Base-by-base conservation (phyloP, 2,113 vertebrate species). In the Picathartes gymnocephalus region DNA sequence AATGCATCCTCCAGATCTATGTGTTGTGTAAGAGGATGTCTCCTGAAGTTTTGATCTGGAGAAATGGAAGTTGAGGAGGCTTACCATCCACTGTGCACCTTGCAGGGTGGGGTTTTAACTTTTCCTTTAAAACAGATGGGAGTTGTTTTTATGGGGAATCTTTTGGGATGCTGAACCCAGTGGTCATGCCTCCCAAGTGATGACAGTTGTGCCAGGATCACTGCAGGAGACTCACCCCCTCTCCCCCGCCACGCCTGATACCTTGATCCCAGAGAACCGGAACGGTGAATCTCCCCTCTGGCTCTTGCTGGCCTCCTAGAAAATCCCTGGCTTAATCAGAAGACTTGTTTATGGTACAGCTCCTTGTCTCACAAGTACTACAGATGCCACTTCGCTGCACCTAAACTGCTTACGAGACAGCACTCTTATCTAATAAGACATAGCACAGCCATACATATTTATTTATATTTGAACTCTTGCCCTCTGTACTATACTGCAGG, bases 401-500 rank as follows among this genome's bases (percentile, higher is more conserved):
- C 94, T 97, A 96, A 97, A 97, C 91, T 96, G 95, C 96, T 96
- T 97, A 95, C 93, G 78, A 97, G 97, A 96, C 94, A 97, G 95
- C 93, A 96, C 94, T 96, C 93, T 91, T 94, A 96, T 96, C 95
- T 96, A 97, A 96, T 97, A 97, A 96, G 95, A 96, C 91, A 91
- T 95, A 96, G 95, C 93, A 96, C 93, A 95, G 95, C 95, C 95
- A 97, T 97, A 97, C 93, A 97, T 97, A 97, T 97, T 96, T 97
- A 97, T 97, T 97, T 97, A 97, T 97, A 97, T 97, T 97, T 97
- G 97, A 97, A 97, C 97, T 96, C 95, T 94, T 96, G 96, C 96
- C 96, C 95, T 95, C 91, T 90, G 88, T 95, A 94, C 95, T 96
- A 91, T 96, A 95, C 93, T 97, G 94, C 88, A 81, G 95, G 95